Percentiles rank a stretch among this genome's conserved stretches.
These are phyloP conservation scores for Neoarius graeffei DNA, from an alignment of 2,113 vertebrate genomes.

Conservation along the genomic window DNA sequence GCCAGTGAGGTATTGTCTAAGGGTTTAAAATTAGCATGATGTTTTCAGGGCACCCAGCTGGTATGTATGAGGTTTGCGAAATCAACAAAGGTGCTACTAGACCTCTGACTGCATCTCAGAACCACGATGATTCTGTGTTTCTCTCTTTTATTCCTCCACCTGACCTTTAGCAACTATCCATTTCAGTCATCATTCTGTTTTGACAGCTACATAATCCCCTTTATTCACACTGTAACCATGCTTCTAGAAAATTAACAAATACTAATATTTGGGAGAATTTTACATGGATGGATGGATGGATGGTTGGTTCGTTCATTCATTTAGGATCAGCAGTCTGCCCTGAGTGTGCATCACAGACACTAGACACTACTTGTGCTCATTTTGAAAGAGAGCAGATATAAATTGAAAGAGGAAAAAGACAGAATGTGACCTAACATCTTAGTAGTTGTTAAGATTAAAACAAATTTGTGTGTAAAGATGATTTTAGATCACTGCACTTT, in stretches of 20 bases:
- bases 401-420: neutral
- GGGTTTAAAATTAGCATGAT: constrained; percentile 1
- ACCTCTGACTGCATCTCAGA: neutral
- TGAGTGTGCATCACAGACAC: neutral
- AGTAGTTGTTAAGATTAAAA: neutral
- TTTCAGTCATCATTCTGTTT: neutral
- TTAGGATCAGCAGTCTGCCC: neutral
- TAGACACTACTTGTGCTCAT: neutral
- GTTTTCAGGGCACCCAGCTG: neutral
- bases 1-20: neutral
- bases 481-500: neutral
- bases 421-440: neutral
- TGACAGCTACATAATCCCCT: neutral
- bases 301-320: neutral
- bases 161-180: neutral
- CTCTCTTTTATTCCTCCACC: neutral
- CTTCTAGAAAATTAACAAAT: neutral
- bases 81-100: constrained; percentile 2
- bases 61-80: neutral
- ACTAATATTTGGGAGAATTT: neutral
- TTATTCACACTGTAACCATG: neutral
- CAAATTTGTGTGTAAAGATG: neutral
- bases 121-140: no score
- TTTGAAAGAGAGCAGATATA: neutral
- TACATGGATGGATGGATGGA: neutral